phyloP scores from a whole-genome alignment of 2,888 invertebrate species.

The Eledona agricola region DNA sequence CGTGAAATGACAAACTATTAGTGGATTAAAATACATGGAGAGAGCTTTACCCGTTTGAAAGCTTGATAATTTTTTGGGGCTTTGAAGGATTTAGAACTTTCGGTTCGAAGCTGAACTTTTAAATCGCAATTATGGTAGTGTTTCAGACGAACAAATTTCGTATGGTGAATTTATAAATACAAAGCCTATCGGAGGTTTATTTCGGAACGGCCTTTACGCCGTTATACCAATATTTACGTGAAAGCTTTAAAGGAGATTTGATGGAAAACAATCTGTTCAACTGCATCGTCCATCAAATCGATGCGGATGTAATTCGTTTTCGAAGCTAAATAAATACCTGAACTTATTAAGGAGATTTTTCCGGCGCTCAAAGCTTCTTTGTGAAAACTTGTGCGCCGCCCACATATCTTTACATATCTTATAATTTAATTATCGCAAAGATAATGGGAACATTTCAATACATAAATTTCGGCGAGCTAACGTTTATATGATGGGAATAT shows the following conservation, averaged over 20 bases:
- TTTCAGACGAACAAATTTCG: neutral
- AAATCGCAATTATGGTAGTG: neutral
- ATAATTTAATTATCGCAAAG: conserved; percentile 33
- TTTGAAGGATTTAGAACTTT: too few species aligned
- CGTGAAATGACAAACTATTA: neutral
- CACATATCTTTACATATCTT: conserved; percentile 24
- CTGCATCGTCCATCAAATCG: conserved; percentile 16
- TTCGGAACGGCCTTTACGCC: conserved; percentile 1
- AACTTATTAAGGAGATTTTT: conserved; percentile 9
- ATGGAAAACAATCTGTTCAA: conserved; percentile 13
- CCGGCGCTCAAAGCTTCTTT: conserved; percentile 16
- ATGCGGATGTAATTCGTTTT: conserved; percentile 19
- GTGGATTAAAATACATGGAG: too few species aligned
- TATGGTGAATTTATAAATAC: neutral
- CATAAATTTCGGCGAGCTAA: conserved; percentile 21
- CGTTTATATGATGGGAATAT: conserved; percentile 34
- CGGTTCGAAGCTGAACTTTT: too few species aligned
- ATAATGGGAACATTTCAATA: conserved; percentile 32
- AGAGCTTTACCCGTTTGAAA: too few species aligned
- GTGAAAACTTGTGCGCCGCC: conserved; percentile 7
- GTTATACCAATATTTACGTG: conserved; percentile 7
- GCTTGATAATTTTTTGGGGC: too few species aligned
- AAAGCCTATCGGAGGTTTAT: conserved; percentile 1
- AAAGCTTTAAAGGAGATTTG: conserved; percentile 11
- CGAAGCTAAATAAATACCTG: conserved; percentile 21